phyloP scores from a whole-genome alignment of 2,113 vertebrate species.

The Rattus norvegicus region DNA sequence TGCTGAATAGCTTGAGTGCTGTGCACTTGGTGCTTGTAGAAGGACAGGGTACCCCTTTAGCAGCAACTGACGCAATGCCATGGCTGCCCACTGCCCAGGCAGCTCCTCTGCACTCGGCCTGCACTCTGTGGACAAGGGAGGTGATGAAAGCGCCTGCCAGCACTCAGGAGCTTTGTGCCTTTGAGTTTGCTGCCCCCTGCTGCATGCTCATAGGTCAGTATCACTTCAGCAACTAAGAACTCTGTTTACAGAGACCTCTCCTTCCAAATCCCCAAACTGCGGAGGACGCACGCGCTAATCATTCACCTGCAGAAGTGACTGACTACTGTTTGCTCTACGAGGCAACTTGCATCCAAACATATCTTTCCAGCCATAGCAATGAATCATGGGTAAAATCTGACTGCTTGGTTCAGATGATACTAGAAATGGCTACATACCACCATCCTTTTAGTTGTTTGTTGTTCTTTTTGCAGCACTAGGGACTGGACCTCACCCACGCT shows the following conservation, averaged over 20 bases:
- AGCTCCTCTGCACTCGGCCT: not conserved
- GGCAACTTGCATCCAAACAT: not conserved
- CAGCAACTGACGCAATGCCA: not conserved
- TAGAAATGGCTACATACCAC: not conserved
- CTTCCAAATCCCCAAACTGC: not conserved
- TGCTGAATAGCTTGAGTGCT: not conserved
- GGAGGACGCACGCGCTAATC: not conserved
- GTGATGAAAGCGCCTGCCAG: fast-evolving
- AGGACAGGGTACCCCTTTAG: not conserved
- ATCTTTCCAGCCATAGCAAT: not conserved
- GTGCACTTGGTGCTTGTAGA: too few relatives aligned
- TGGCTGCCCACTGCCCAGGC: fast-evolving
- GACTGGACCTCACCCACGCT: not conserved
- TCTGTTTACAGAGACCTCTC: not conserved
- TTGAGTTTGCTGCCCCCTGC: slow-evolving; percentile 77
- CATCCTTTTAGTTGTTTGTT: not conserved
- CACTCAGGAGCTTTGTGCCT: not conserved
- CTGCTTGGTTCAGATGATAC: not conserved
- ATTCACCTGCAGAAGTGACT: not conserved
- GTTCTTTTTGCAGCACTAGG: not conserved
- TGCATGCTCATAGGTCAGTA: not conserved
- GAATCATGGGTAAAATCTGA: not conserved
- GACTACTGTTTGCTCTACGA: not conserved
- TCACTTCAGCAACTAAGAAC: not conserved
- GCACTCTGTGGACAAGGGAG: not conserved